Evolutionary conservation across 35 echinoderm and acorn worm genomes (phyloP).

Genomic region (Apostichopus parvimensis): DNA sequence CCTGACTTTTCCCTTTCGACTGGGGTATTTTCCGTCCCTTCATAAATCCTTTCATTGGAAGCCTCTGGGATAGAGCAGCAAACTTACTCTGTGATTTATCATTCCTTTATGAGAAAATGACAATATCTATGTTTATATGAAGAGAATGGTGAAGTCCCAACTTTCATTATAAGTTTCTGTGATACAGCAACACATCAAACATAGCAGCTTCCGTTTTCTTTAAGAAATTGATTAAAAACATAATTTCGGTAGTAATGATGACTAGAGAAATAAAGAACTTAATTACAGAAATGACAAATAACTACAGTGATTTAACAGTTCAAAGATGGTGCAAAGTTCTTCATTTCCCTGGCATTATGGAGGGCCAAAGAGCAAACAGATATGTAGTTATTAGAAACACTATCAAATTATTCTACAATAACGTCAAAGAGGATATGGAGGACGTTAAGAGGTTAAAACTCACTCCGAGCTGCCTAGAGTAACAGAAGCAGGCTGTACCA

Average conservation of each 20-base stretch:
- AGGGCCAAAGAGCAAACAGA: no score
- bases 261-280: not conserved
- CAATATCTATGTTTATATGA: not conserved
- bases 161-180: no score
- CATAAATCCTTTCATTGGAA: constrained; percentile 81
- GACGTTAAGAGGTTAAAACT: not conserved
- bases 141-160: no score
- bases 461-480: not conserved
- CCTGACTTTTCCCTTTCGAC: constrained; percentile 39
- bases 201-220: no score
- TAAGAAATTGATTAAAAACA: no score
- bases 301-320: no score
- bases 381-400: no score
- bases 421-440: not conserved
- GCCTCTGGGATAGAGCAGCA: constrained; percentile 55
- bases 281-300: no score
- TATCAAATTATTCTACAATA: no score
- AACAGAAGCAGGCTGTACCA: constrained; percentile 69
- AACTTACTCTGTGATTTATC: not conserved
- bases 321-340: no score
- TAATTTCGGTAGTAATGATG: not conserved
- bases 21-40: constrained; percentile 55
- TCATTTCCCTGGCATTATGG: no score
- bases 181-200: no score
- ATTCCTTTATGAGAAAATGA: not conserved